Base-by-base conservation (phyloP, 1,140 invertebrate species). In the Drosophila sproati region DNA sequence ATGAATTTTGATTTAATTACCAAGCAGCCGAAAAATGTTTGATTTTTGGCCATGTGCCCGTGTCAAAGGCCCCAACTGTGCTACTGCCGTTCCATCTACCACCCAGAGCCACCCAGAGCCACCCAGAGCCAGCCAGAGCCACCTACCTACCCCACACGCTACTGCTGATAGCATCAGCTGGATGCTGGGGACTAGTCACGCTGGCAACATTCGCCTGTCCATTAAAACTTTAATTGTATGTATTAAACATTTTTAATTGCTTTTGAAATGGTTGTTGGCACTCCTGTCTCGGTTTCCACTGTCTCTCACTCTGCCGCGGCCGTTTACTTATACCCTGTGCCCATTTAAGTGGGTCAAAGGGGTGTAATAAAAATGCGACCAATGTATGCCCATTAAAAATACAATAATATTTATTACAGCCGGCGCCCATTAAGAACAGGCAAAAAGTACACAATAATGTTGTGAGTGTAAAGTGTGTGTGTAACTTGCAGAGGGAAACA, bases 181-280 rank as follows among this genome's bases (percentile, higher is more conserved):
- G 20, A 2, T 20, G 20, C 20, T 34, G 34, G 10, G 10, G 6
- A n/a, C 39, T n/a, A 43, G n/a, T n/a, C 39, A n/a, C 10, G 5
- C 39, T 35, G 32, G 34, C 51, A 50, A 35, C 67, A 62, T 48
- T 62, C 39, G 32, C 50, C 28, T 59, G 61, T 68, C 77, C 77
- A 85, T 86, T 82, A 79, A 66, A 64, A 82, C 75, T 87, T 82
- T 88, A 88, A 87, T 87, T 87, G 73, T 63, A 52, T 63, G 73
- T 80, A 87, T 86, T 82, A 82, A 73, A 81, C 79, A 79, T 67
- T 69, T 66, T 78, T 88, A 87, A 87, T 88, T 82, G 83, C 83
- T 88, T 87, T 87, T 63, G 64, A 62, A 77, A 67, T 62, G 67
- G 62, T 62, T 68, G 57, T 62, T 60, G 55, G 56, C 56, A 50